Evolutionary conservation across 1,140 invertebrate species (phyloP).

Genomic region (Tetranychus cinnabarinus): DNA sequence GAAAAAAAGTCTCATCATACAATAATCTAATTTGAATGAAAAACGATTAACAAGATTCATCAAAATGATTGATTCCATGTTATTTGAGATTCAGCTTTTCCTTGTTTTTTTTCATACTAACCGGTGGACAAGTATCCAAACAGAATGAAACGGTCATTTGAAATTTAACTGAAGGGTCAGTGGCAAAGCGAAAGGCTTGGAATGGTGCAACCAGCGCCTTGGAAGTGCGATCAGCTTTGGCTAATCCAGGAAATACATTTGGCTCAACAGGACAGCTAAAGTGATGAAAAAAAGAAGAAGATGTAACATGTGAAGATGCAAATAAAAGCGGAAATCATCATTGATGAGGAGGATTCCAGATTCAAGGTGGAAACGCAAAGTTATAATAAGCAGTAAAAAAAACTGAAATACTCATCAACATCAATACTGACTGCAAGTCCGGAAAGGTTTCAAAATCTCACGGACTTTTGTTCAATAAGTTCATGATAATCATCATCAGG

Average conservation of each 20-base stretch:
- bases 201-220: slow-evolving; percentile 36
- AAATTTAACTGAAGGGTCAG: slow-evolving; percentile 76
- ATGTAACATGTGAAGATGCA: too few relatives aligned
- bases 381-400: too few relatives aligned
- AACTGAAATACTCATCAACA: too few relatives aligned
- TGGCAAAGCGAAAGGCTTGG: slow-evolving; percentile 84
- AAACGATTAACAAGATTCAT: too few relatives aligned
- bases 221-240: slow-evolving; percentile 14
- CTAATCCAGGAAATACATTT: slow-evolving; percentile 25
- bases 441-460: background rate
- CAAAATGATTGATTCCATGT: too few relatives aligned
- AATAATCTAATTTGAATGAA: too few relatives aligned
- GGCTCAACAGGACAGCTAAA: slow-evolving; percentile 26
- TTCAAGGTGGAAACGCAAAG: too few relatives aligned
- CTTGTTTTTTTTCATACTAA: background rate
- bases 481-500: too few relatives aligned
- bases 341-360: too few relatives aligned
- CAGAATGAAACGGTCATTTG: slow-evolving; percentile 70
- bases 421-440: background rate
- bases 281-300: background rate
- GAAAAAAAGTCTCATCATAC: too few relatives aligned
- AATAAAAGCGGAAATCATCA: too few relatives aligned
- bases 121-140: slow-evolving; percentile 67
- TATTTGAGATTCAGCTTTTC: too few relatives aligned
- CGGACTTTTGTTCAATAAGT: background rate